A percentile compares a stretch with the other conserved stretches of the same genome.
These are phyloP conservation scores for Scaptomyza montana DNA, from an alignment of 1,140 invertebrate genomes.

Conservation along the genomic window DNA sequence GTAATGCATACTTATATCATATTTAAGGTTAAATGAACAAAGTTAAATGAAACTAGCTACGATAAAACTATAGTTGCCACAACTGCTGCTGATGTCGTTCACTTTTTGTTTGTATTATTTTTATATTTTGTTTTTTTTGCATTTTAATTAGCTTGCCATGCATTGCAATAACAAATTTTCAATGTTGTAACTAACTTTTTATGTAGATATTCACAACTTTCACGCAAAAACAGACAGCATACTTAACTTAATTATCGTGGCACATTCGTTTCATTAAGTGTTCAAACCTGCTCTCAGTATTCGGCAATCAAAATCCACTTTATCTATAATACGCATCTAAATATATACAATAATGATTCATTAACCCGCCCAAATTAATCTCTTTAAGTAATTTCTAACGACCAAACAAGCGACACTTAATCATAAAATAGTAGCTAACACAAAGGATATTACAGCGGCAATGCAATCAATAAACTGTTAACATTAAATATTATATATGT, in stretches of 20 bases:
- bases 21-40: slow-evolving; percentile 44
- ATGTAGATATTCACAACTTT: neutral
- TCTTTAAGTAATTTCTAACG: neutral
- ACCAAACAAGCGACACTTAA: neutral
- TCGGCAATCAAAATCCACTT: neutral
- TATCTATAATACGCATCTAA: neutral
- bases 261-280: too few relatives aligned
- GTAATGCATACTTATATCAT: neutral
- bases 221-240: neutral
- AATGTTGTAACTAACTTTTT: neutral
- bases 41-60: slow-evolving; percentile 39
- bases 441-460: slow-evolving; percentile 4
- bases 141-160: slow-evolving; percentile 14
- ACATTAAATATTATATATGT: slow-evolving; percentile 6
- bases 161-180: neutral
- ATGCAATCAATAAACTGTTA: slow-evolving; percentile 18
- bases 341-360: too few relatives aligned
- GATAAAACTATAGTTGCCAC: slow-evolving; percentile 52
- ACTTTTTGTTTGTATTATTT: slow-evolving; percentile 3
- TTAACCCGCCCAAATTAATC: neutral
- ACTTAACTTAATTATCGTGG: neutral
- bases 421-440: neutral
- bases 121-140: neutral
- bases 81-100: neutral
- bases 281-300: too few relatives aligned